Evolutionary conservation across 2,113 vertebrate species (phyloP).

Genomic region (Cranoglanis bouderius): DNA sequence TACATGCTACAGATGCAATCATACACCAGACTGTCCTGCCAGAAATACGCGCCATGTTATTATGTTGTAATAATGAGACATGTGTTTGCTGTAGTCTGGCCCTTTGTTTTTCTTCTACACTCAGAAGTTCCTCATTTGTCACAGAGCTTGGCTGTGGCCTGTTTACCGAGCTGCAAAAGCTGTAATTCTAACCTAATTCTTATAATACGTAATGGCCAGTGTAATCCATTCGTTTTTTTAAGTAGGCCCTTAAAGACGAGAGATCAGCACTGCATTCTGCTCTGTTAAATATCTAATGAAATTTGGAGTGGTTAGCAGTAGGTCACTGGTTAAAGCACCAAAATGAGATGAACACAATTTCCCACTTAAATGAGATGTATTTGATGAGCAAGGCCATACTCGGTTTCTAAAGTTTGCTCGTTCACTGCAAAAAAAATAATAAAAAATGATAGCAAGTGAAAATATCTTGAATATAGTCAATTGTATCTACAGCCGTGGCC

Average conservation of each 20-base stretch:
- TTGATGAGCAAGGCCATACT: neutral
- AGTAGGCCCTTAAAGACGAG: neutral
- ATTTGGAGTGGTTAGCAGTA: neutral
- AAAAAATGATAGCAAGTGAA: no score
- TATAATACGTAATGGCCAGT: neutral
- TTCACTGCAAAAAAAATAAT: no score
- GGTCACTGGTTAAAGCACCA: neutral
- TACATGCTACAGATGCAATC: neutral
- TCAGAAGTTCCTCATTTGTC: constrained; percentile 26
- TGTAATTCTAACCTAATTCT: constrained; percentile 10
- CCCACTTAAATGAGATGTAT: neutral
- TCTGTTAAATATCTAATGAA: neutral
- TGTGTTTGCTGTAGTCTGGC: neutral
- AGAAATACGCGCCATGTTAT: neutral
- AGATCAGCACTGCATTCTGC: neutral
- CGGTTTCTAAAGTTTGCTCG: neutral
- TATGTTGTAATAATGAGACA: constrained; percentile 10
- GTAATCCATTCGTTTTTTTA: constrained; percentile 13
- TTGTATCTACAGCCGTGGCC: no score
- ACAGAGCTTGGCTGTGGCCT: neutral
- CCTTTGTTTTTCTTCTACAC: neutral
- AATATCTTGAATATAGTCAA: no score
- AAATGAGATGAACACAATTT: neutral
- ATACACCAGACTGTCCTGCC: constrained; percentile 3
- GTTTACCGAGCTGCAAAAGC: constrained; percentile 11